Conservation (phyloP, 2,113 vertebrate genomes). For the Gila orcuttii region DNA sequence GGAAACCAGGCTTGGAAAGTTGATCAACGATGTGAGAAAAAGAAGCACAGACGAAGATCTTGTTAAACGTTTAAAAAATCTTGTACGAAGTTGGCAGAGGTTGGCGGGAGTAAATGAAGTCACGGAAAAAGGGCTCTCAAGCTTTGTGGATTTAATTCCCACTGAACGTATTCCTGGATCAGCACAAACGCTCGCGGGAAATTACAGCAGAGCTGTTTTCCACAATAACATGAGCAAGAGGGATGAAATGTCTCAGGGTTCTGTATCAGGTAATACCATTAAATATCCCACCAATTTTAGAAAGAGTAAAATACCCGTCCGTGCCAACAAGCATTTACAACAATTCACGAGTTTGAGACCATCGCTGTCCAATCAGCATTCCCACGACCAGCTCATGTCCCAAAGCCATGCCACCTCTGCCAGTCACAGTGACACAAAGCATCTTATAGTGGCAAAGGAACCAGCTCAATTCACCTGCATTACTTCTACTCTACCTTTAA, state of each 20-base stretch:
- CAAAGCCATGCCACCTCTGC: conserved; percentile 77
- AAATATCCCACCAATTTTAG: not conserved
- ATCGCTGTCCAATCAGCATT: conserved; percentile 83
- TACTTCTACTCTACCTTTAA: conserved; percentile 72
- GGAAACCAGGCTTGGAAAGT: conserved; percentile 94
- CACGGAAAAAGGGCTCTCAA: conserved; percentile 77
- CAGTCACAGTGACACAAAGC: conserved; percentile 78
- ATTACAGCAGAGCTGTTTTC: conserved; percentile 22
- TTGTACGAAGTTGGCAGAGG: conserved; percentile 92
- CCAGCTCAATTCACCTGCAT: conserved; percentile 71
- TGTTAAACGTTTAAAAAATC: conserved; percentile 91
- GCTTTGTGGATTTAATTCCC: conserved; percentile 68
- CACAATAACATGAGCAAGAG: conserved; percentile 75
- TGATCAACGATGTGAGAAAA: conserved; percentile 94
- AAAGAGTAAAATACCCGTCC: conserved; percentile 78
- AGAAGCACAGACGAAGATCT: conserved; percentile 93
- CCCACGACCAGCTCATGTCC: conserved; percentile 74
- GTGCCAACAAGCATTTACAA: conserved; percentile 82
- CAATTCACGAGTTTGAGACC: conserved; percentile 80
- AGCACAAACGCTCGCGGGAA: conserved; percentile 8
- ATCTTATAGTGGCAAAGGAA: conserved; percentile 77
- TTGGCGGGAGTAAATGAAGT: conserved; percentile 78
- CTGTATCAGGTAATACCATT: not conserved
- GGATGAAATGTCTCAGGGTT: conserved; percentile 58
- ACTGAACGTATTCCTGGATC: not conserved